Evolutionary conservation across 2,797 vertebrate species (phyloP), one percentile per base, ranked within the genome.

Genomic region (Lithobates pipiens): DNA sequence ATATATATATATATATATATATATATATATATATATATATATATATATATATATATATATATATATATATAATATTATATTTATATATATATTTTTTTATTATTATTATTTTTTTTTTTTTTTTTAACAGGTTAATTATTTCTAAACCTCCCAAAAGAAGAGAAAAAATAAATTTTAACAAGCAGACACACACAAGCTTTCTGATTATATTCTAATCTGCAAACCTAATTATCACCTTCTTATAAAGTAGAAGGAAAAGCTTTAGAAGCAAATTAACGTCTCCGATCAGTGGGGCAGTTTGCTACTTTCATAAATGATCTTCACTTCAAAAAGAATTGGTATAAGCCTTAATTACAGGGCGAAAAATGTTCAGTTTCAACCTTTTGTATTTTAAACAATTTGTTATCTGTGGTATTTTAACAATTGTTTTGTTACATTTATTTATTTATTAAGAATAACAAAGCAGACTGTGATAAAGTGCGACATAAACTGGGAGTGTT

Each of bases 191-290:
- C 95, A 96, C 96, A 91, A 91, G 95, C 25, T 36, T 94, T 92
- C 95, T 95, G 95, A 97, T 97, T 96, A 95, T 94, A 96, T 96
- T 96, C 95, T 97, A 98, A 98, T 97, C 96, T 97, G 96, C 94
- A 93, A 96, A 97, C 95, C 95, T 97, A 97, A 99, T 99, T 99
- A 98, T 97, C 98, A 98, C 97, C 96, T 98, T 96, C 95, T 95
- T 94, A 93, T 93, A 84, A 87, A 92, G 89, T 89, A 93, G 87
- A 93, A 91, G 95, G 95, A 97, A 96, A 94, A 96, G 95, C 94
- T 97, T 96, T 96, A 95, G 93, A 95, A 96, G 95, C 95, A 97
- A 98, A 97, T 97, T 96, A 98, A 97, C 96, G 95, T 96, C 96
- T 97, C 96, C 95, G 95, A 96, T 93, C 95, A 96, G 95, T 97